Evolutionary conservation across 1,140 invertebrate genomes (phyloP), one percentile per base, ranked within the genome.

Genomic region (Adoxophyes honmai): DNA sequence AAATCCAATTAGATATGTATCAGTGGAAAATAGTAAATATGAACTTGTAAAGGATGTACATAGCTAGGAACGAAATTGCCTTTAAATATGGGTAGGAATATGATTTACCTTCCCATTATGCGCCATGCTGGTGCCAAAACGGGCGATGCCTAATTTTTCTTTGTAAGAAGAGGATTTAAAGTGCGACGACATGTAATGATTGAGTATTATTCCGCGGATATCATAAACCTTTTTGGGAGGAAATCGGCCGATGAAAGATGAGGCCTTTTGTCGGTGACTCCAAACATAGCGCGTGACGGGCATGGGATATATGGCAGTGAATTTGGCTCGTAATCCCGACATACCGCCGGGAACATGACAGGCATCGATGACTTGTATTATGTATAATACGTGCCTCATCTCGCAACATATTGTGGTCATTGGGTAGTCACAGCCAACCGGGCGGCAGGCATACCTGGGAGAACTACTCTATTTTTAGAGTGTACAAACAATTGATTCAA

Each of bases 231-330:
- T 70, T 75, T 73, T 73, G 52, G 52, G 55, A 64, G 63, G 62
- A 74, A 73, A 74, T 71, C 57, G 69, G 15, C 48, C 55, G 66
- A 74, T 69, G 66, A 80, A 75, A 70, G 59, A 77, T 72, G 70
- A 63, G 62, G 48, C 58, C 66, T 68, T 78, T 74, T 77, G 70
- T 73, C 59, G 64, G 60, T 42, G 63, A 70, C 55, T 72, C 56
- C 62, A 73, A 67, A 68, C 64, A 60, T 35, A 68, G 63, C 51
- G 66, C 81, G 76, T 81, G 81, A 75, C 67, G 36, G 42, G 76
- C 75, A 76, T 83, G 53, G 57, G 44, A 60, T 68, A 74, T 75
- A 64, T 60, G 69, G 55, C 62, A 68, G 64, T 66, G 65, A 66
- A 66, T 71, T 67, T 48, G 64, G 62, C 42, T 62, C 39, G 68